Percentiles rank a stretch among this genome's conserved stretches.
Evolutionary conservation across 1,140 invertebrate species (phyloP).

Genomic region (Nasonia giraulti): DNA sequence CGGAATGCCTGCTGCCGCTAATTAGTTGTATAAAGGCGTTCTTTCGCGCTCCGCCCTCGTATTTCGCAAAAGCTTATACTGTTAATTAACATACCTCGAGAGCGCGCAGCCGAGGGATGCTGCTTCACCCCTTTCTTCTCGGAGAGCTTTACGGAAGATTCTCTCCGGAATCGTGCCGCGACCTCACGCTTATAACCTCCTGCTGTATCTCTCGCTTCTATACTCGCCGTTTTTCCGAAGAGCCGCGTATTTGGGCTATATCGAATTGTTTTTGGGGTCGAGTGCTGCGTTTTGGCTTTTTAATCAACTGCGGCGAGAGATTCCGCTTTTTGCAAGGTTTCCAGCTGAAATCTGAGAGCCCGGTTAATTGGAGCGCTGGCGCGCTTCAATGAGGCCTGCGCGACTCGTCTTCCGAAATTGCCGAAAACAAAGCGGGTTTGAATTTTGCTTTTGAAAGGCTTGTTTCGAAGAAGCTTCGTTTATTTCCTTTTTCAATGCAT

Average conservation of each 20-base stretch:
- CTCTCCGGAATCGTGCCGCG: background rate
- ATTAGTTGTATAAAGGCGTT: conserved; percentile 69
- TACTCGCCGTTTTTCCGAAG: background rate
- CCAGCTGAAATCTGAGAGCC: no score
- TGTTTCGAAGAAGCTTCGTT: background rate
- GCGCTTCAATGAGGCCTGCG: no score
- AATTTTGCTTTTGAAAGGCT: background rate
- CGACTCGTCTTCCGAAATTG: no score
- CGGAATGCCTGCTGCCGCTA: conserved; percentile 65
- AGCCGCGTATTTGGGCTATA: no score
- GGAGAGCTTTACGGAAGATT: conserved; percentile 19
- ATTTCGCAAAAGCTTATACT: conserved; percentile 66
- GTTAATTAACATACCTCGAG: conserved; percentile 70
- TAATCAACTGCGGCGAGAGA: no score
- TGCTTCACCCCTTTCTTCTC: conserved; percentile 5
- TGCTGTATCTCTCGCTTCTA: background rate
- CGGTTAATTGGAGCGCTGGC: no score
- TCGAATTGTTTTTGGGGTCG: no score
- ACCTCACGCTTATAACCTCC: background rate
- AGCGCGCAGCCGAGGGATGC: conserved; percentile 7
- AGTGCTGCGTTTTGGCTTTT: no score
- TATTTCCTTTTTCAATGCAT: no score
- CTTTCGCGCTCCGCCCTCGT: conserved; percentile 54
- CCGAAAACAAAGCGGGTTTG: background rate
- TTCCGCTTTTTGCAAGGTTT: no score